Evolutionary conservation across 2,113 vertebrate species (phyloP).

Genomic region (Takifugu bimaculatus): DNA sequence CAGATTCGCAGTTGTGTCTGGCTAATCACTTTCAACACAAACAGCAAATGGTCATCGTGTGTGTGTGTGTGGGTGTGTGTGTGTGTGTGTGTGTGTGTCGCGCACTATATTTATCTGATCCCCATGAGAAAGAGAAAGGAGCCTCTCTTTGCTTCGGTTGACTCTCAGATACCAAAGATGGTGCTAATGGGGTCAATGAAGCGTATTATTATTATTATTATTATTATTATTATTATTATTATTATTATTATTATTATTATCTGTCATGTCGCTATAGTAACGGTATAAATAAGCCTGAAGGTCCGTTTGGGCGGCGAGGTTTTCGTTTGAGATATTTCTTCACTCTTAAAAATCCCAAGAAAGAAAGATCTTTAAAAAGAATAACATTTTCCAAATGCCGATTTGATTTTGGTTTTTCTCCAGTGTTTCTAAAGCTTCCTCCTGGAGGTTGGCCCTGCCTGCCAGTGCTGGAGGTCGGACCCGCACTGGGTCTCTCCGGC

Average conservation of each 20-base stretch:
- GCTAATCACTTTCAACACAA: conserved; percentile 91
- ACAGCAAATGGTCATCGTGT: conserved; percentile 86
- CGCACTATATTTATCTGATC: conserved; percentile 90
- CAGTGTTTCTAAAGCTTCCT: too few relatives aligned
- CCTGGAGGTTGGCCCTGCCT: too few relatives aligned
- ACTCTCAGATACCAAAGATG: conserved; percentile 82
- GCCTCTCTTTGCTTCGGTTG: conserved; percentile 76
- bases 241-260: conserved; percentile 7
- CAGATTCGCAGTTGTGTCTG: conserved; percentile 92
- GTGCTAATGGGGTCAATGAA: conserved; percentile 84
- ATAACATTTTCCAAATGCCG: too few relatives aligned
- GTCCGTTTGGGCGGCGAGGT: too few relatives aligned
- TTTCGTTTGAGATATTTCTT: too few relatives aligned
- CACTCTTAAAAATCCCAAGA: too few relatives aligned
- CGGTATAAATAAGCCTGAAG: too few relatives aligned
- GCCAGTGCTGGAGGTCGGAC: too few relatives aligned
- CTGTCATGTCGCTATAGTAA: too few relatives aligned
- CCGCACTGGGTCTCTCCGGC: too few relatives aligned
- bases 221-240: conserved; percentile 60
- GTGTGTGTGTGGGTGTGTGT: conserved; percentile 34
- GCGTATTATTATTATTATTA: conserved; percentile 78
- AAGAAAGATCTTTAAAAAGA: too few relatives aligned
- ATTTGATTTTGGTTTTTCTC: too few relatives aligned
- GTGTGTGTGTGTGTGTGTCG: conserved; percentile 29
- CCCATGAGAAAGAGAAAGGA: conserved; percentile 91